Evolutionary conservation across 2,888 invertebrate genomes (phyloP), one percentile per base, ranked within the genome.

Genomic region (Aphidoletes aphidimyza): DNA sequence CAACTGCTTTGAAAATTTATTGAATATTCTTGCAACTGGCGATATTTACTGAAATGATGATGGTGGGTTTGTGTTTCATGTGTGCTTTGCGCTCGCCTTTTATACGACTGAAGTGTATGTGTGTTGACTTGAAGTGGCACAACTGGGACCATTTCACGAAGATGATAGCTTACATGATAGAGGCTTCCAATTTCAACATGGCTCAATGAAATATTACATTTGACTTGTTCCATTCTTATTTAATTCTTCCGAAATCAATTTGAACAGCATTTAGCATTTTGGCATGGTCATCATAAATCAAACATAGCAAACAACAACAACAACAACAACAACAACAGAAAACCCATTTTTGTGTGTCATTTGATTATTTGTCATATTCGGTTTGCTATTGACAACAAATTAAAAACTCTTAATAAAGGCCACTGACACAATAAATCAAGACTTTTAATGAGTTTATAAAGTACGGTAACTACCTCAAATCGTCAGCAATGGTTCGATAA

Each of bases 1-100:
- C 69, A 69, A 69, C 26, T 69, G 69, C 69, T 69, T 69, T 69
- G 30, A 69, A n/a, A 69, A 69, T 69, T 30, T 69, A 69, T 69
- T 69, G 69, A 69, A 69, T 69, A 34, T n/a, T 26, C 22, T 54
- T 47, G 54, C 14, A 14, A 47, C n/a, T 22, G 54, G 22, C 22
- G 69, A 69, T 69, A 30, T 69, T 69, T 69, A 30, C 69, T 69
- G 5, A 69, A 69, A 30, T 69, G 69, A 69, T 69, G 69, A 69
- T 69, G 30, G 69, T 69, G 26, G n/a, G 34, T 69, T 69, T 69
- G 69, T 69, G 30, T 30, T 69, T 30, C 22, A 54, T 26, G 22
- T 26, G 54, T 11, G 14, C 17, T 47, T 54, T 54, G n/a, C 22
- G 26, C 2, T 54, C 22, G 54, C 11, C 26, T 26, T n/a, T 54